phyloP scores from a whole-genome alignment of 1,140 invertebrate genomes.

The Ceratina japonica region DNA sequence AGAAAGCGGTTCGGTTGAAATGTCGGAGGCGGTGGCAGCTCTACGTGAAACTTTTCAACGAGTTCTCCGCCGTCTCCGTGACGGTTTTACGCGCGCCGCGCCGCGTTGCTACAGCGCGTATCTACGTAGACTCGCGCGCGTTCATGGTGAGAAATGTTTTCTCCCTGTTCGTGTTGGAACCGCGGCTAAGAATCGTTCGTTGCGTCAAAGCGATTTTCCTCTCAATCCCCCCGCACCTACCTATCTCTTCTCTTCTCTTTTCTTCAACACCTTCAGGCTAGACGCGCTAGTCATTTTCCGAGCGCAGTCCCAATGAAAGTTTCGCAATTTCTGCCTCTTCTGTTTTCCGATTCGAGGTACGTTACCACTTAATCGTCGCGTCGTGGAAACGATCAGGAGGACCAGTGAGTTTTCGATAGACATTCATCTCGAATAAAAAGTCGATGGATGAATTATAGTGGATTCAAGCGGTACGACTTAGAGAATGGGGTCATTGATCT shows the following conservation, averaged over 20 bases:
- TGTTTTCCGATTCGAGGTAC: constrained; percentile 1
- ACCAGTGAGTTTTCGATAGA: background rate
- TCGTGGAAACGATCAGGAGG: background rate
- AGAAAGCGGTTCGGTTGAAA: constrained; percentile 59
- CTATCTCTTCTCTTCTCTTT: background rate
- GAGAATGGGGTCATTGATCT: background rate
- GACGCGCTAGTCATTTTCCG: background rate
- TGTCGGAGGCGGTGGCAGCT: constrained; percentile 45
- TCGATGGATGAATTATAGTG: constrained; percentile 8
- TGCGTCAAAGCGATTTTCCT: constrained; percentile 46
- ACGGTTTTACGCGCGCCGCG: constrained; percentile 14
- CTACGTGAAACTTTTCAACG: constrained; percentile 56
- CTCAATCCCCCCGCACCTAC: background rate
- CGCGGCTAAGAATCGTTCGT: constrained; percentile 37
- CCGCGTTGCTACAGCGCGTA: background rate
- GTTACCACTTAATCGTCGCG: constrained; percentile 21
- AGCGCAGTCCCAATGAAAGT: background rate
- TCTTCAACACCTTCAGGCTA: too few species aligned
- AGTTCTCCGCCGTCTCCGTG: constrained; percentile 36
- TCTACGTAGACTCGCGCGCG: too few species aligned
- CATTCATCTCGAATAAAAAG: too few species aligned
- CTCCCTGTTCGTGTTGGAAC: constrained; percentile 4
- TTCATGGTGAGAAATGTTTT: constrained; percentile 9
- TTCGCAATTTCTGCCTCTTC: background rate
- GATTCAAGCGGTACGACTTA: background rate